Conservation (phyloP, 1,140 invertebrate species). For the Nilaparvata lugens region DNA sequence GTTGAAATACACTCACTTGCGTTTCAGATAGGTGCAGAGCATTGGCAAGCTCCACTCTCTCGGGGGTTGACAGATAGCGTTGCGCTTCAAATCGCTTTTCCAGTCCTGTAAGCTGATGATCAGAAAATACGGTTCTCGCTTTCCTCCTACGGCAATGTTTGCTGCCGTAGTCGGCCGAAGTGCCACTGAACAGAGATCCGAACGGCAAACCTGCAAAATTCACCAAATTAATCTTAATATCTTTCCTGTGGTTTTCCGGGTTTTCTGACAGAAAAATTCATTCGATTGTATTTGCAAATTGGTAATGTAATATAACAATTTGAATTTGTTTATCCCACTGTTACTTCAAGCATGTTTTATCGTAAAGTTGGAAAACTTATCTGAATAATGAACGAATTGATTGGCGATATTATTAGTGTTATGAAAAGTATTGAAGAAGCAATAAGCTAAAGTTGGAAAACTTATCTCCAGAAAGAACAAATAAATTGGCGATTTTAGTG, state of each 20-base stretch:
- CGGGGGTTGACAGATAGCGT: constrained; percentile 93
- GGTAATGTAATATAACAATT: too few relatives aligned
- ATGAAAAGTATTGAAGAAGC: too few relatives aligned
- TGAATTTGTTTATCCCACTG: too few relatives aligned
- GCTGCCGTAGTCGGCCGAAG: constrained; percentile 50
- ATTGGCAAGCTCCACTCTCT: constrained; percentile 87
- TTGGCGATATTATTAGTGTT: too few relatives aligned
- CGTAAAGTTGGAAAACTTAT: too few relatives aligned
- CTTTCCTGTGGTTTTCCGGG: not conserved
- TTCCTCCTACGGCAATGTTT: constrained; percentile 88
- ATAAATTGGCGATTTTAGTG: too few relatives aligned
- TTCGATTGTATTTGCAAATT: too few relatives aligned
- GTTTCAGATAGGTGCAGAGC: constrained; percentile 91
- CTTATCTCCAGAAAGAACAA: too few relatives aligned
- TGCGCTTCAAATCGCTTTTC: constrained; percentile 94
- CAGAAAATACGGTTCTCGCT: constrained; percentile 95
- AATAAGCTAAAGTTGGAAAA: too few relatives aligned
- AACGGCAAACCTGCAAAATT: constrained; percentile 55
- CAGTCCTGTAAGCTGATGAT: constrained; percentile 87
- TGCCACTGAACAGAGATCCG: constrained; percentile 53
- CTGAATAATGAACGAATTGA: too few relatives aligned
- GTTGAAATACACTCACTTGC: constrained; percentile 51
- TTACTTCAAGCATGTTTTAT: too few relatives aligned
- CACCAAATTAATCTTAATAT: not conserved
- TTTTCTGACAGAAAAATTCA: not conserved